Percentiles rank a stretch among this genome's conserved stretches.
phyloP scores from a whole-genome alignment of 2,113 vertebrate species.

The Quiscalus mexicanus region DNA sequence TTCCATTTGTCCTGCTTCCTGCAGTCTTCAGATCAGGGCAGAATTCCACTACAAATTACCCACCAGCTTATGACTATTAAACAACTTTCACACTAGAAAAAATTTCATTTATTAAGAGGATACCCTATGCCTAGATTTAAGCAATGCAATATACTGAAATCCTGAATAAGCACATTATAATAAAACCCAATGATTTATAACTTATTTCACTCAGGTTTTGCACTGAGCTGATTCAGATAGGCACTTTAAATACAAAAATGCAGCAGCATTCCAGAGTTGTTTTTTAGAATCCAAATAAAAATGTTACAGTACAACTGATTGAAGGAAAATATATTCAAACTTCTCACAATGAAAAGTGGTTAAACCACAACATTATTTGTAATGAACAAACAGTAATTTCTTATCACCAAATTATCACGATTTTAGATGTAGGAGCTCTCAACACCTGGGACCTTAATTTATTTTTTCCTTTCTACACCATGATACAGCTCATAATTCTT shows the following conservation, averaged over 20 bases:
- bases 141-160: background rate
- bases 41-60: background rate
- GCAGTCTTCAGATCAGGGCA: background rate
- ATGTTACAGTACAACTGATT: background rate
- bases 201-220: background rate
- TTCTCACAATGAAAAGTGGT: background rate
- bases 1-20: background rate
- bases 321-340: background rate
- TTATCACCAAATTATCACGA: background rate
- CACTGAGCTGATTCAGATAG: background rate
- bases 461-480: background rate
- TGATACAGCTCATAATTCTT: background rate
- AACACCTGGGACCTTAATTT: background rate
- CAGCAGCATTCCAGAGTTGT: background rate
- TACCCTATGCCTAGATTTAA: background rate
- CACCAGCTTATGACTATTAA: background rate
- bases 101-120: background rate
- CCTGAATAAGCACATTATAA: background rate
- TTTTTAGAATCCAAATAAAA: background rate
- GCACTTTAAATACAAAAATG: background rate
- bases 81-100: background rate
- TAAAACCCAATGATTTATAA: background rate
- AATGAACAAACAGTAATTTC: background rate
- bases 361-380: background rate
- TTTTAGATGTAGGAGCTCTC: background rate